A percentile compares a stretch with the other conserved stretches of the same genome.
Conservation (phyloP, 2,888 invertebrate genomes). For the Metellina segmentata region DNA sequence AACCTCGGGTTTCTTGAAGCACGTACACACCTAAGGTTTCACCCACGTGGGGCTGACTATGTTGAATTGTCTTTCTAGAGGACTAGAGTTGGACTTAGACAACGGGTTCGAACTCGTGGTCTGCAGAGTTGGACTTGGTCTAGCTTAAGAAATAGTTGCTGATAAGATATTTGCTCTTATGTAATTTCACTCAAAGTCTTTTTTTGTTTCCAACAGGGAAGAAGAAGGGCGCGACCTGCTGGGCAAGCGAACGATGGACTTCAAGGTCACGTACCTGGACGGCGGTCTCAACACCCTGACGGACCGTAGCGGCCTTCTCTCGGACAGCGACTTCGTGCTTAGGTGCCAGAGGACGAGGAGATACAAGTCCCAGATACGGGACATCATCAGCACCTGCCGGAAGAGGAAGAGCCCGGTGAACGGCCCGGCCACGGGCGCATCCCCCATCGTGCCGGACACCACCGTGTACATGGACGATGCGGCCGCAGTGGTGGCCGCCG, state of each 20-base stretch:
- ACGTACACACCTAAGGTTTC: too few relatives aligned
- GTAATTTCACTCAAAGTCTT: too few relatives aligned
- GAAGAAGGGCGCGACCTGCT: conserved; percentile 98
- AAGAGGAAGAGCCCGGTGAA: background rate
- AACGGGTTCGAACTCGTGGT: too few relatives aligned
- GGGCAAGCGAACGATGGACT: conserved; percentile 99
- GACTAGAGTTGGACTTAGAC: too few relatives aligned
- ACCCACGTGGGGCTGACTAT: too few relatives aligned
- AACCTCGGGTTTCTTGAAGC: too few relatives aligned
- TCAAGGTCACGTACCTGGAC: conserved; percentile 98
- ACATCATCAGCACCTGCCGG: conserved; percentile 87
- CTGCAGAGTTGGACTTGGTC: too few relatives aligned
- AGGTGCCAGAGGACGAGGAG: conserved; percentile 88
- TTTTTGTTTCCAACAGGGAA: conserved; percentile 83
- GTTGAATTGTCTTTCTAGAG: too few relatives aligned
- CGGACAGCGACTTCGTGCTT: conserved; percentile 77
- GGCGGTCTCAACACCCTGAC: conserved; percentile 94
- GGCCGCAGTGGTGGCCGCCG: conserved; percentile 50
- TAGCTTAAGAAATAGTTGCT: too few relatives aligned
- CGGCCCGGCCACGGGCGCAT: conserved; percentile 29
- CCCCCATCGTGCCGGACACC: conserved; percentile 40
- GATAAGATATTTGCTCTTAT: too few relatives aligned
- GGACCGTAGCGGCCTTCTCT: conserved; percentile 75
- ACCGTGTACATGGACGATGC: conserved; percentile 62
- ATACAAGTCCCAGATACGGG: conserved; percentile 95